Base-by-base conservation (phyloP, 2,888 invertebrate species). In the Augiades crinisus region DNA sequence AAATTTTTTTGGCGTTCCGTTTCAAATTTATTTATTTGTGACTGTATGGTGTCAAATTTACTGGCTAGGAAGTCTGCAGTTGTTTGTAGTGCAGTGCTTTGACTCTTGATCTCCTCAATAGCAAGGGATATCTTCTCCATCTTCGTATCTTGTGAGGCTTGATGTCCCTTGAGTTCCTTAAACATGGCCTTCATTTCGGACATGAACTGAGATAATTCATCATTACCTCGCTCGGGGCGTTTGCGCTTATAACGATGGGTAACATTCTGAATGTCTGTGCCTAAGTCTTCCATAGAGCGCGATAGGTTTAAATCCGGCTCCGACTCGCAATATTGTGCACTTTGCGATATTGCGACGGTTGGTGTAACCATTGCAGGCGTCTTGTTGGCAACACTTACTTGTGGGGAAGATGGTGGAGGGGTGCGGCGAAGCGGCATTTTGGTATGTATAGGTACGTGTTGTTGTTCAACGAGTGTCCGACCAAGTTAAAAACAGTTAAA, bases 61-160 rank as follows among this genome's bases (percentile, higher is more conserved):
- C 24, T 47, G 7, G 37, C 38, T 17, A 47, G 47, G 13, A 38
- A 47, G 7, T 47, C 47, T n/a, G 38, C 31, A 2, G 38, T 47
- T 1, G 17, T 40, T 40, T 47, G 40, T n/a, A 40, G 10, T 19
- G 19, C 19, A 17, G 7, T 12, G 17, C 24, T 47, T 31, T 47
- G 38, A 3, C 38, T 17, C n/a, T 19, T 47, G 21, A 38, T 47
- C 31, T 47, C 40, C 7, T 47, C 47, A 40, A 47, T 14, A 8
- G 40, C 38, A 8, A 33, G 10, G 38, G 22, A 34, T 4, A 36
- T 46, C 21, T 46, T 27, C 22, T 46, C 46, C 24, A 46, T 46
- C 16, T 46, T 37, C 7, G 36, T 5, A 8, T 36, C 45, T 8
- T 46, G 45, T 8, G 2, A 34, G 38, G 8, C 13, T 22, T 46